Evolutionary conservation across 2,797 vertebrate genomes (phyloP), one percentile per base, ranked within the genome.

Genomic region (Cuculus canorus): DNA sequence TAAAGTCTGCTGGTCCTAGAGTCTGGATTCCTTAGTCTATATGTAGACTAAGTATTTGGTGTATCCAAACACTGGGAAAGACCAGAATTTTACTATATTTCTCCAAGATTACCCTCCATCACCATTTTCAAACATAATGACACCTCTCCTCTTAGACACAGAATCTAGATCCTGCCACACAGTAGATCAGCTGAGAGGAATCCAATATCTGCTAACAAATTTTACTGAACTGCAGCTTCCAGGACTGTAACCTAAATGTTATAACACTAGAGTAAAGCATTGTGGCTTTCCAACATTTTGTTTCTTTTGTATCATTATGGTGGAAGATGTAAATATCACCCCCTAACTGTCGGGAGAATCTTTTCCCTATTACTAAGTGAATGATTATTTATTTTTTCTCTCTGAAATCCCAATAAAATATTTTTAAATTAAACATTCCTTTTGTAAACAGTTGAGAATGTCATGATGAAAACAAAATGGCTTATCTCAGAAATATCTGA

Each of bases 291-390:
- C 18, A 81, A 10, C 3, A 10, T 17, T 45, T 39, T 61, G 1
- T 65, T 78, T 33, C n/a, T 60, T 89, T 54, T 30, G 12, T 39
- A 32, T 9, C 7, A 0, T 32, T 88, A 24, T 15, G 4, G 10
- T 35, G 21, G 43, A 84, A 75, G 11, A 52, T 28, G 1, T 13
- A 88, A 78, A 52, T 37, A 2, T 11, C 28, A 52, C 7, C 13
- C 7, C 30, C 9, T 47, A 24, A 21, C 1, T 30, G 59, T 3
- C 30, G 9, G 5, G 27, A 56, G 4, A 70, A 8, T 11, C n/a
- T 70, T 75, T 64, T 17, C 4, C 2, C 6, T 72, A 2, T 47
- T 52, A 30, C 10, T 66, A 71, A 45, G 30, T 28, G 0, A 0
- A 2, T 39, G 1, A 33, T 57, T 59, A 8, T 60, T 88, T 52